A percentile compares a stretch with the other conserved stretches of the same genome.
These are phyloP conservation scores for Tipula lateralis DNA, from an alignment of 2,888 invertebrate genomes.

Conservation along the genomic window DNA sequence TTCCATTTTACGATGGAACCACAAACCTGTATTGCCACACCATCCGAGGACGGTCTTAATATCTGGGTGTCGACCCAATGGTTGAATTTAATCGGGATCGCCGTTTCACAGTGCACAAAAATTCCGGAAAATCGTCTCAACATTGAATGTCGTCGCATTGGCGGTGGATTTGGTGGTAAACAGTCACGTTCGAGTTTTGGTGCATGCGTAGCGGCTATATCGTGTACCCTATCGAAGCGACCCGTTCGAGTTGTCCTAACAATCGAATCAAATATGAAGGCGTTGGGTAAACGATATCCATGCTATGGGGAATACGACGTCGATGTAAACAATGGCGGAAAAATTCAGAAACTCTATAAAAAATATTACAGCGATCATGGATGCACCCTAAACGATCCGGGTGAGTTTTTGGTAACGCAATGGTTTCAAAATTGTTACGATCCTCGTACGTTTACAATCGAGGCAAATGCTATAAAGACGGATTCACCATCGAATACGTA, in stretches of 20 bases:
- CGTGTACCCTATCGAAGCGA: slow-evolving; percentile 54
- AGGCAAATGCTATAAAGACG: slow-evolving; percentile 60
- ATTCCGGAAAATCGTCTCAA: slow-evolving; percentile 62
- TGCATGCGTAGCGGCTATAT: slow-evolving; percentile 65
- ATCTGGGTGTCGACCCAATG: slow-evolving; percentile 62
- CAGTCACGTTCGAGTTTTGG: slow-evolving; percentile 57
- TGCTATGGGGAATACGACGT: slow-evolving; percentile 61
- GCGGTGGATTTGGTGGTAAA: slow-evolving; percentile 79
- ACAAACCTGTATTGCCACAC: slow-evolving; percentile 60
- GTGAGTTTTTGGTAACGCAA: slow-evolving; percentile 42
- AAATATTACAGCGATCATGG: slow-evolving; percentile 56
- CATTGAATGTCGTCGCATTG: slow-evolving; percentile 65
- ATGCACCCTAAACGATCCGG: slow-evolving; percentile 53
- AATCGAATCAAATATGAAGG: slow-evolving; percentile 66
- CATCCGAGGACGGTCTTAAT: slow-evolving; percentile 67
- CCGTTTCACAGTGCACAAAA: slow-evolving; percentile 54
- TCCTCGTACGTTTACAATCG: slow-evolving; percentile 61
- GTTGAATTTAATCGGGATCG: slow-evolving; percentile 57
- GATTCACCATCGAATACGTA: slow-evolving; percentile 62
- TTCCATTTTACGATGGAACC: slow-evolving; percentile 75
- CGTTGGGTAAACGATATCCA: slow-evolving; percentile 63
- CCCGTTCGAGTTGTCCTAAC: slow-evolving; percentile 69
- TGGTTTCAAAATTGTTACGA: slow-evolving; percentile 59
- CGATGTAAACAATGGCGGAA: slow-evolving; percentile 58
- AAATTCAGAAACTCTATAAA: slow-evolving; percentile 61